Conservation (phyloP, 2,113 vertebrate genomes). For the Natator depressus region DNA sequence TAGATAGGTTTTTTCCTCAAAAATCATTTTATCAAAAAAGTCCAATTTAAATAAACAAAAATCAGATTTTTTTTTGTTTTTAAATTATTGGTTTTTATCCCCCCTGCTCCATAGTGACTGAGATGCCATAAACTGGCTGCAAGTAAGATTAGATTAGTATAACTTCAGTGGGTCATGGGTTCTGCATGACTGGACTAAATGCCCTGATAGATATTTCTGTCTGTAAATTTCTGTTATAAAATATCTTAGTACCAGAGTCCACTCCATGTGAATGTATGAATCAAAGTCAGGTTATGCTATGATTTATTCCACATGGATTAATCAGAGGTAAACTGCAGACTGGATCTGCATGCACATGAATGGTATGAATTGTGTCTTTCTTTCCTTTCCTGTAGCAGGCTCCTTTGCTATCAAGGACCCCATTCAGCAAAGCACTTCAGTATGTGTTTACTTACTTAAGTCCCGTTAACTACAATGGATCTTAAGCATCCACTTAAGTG, state of each 20-base stretch:
- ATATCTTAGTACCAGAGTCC: neutral
- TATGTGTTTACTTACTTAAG: neutral
- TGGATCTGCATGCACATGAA: neutral
- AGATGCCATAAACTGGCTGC: neutral
- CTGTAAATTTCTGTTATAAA: neutral
- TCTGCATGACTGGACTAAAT: neutral
- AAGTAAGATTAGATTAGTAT: neutral
- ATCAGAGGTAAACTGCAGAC: neutral
- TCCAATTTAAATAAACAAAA: too few species aligned
- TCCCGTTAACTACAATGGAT: neutral
- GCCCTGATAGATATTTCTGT: neutral
- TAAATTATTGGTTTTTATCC: too few species aligned
- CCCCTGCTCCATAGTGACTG: neutral
- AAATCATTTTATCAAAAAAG: too few species aligned
- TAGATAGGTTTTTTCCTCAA: too few species aligned
- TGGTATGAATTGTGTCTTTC: neutral
- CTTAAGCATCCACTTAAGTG: neutral
- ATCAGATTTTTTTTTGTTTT: too few species aligned
- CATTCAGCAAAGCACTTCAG: neutral
- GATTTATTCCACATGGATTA: neutral
- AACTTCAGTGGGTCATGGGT: neutral
- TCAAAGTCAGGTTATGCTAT: neutral
- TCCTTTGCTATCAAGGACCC: rapidly evolving
- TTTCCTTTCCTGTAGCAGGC: neutral
- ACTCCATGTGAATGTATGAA: neutral